Base-by-base conservation (phyloP, 1,140 invertebrate species). In the Hirudo medicinalis region DNA sequence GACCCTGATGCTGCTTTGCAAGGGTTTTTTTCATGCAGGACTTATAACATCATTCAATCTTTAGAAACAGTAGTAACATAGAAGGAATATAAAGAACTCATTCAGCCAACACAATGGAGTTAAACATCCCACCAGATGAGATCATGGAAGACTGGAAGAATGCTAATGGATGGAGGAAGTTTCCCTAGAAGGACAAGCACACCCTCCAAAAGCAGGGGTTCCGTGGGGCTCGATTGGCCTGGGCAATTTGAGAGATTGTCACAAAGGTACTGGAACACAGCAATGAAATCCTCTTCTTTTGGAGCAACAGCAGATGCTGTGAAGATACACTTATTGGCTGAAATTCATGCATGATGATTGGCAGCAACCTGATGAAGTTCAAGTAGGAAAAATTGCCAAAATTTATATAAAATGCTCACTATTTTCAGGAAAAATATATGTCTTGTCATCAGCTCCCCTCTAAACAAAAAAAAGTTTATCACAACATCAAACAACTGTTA, bases 191-290 rank as follows among this genome's bases (percentile, higher is more conserved):
- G 83, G 9, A 90, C 91, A 66, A 92, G 85, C 20, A 94, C 84
- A 77, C 91, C 92, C 78, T 95, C 91, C 69, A 94, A 80, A 40
- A 92, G 86, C 78, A 92, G 91, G 8, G 79, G 77, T 60, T 79
- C 71, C 0, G 76, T 73, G 55, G 76, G 74, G 71, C 77, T 78
- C 88, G 83, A 11, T 87, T 88, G 53, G 85, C 86, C 84, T 81
- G 90, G 88, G 22, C 88, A 87, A 80, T 91, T 89, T 71, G 90
- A 88, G 15, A 94, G 80, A 76, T 90, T 88, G 75, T 90, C 89
- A 80, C 90, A 91, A 63, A 93, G 87, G 78, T 91, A 94, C 75
- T 92, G 90, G 79, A 94, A 87, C 69, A 94, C 89, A 0, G 90
- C 90, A 73, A 94, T 88, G 0, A 90, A 88, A 84, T 94, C 91